These are phyloP conservation scores for Cyclopterus lumpus DNA, from an alignment of 2,797 vertebrate species.

Conservation along the genomic window DNA sequence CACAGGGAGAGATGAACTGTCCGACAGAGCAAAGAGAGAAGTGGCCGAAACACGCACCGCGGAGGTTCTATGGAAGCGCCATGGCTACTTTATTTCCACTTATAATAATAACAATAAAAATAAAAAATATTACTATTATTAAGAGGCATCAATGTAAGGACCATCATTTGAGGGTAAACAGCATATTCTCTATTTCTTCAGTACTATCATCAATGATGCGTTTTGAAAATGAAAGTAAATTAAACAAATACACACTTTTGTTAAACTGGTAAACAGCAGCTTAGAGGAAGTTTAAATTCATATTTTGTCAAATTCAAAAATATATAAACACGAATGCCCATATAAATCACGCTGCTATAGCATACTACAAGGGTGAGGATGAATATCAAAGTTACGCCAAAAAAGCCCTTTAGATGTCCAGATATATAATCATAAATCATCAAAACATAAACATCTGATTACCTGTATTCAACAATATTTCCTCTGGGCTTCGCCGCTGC, in stretches of 20 bases:
- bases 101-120: background rate
- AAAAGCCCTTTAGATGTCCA: background rate
- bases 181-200: background rate
- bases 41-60: constrained; percentile 61
- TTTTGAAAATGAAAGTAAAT: constrained; percentile 1
- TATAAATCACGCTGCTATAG: background rate
- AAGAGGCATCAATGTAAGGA: constrained; percentile 16
- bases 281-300: constrained; percentile 44
- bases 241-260: background rate
- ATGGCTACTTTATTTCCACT: constrained; percentile 62
- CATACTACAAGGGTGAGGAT: background rate
- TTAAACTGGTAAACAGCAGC: background rate
- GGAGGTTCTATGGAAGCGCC: constrained; percentile 62
- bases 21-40: constrained; percentile 43
- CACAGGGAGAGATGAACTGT: constrained; percentile 25
- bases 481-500: constrained; percentile 51
- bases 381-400: constrained; percentile 50
- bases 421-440: constrained; percentile 3
- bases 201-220: background rate
- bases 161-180: constrained; percentile 8
- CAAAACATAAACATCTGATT: constrained; percentile 55
- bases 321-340: constrained; percentile 9
- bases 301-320: constrained; percentile 3
- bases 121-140: background rate
- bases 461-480: constrained; percentile 75